phyloP scores from a whole-genome alignment of 2,113 vertebrate species.

The Cinclus mexicanus region DNA sequence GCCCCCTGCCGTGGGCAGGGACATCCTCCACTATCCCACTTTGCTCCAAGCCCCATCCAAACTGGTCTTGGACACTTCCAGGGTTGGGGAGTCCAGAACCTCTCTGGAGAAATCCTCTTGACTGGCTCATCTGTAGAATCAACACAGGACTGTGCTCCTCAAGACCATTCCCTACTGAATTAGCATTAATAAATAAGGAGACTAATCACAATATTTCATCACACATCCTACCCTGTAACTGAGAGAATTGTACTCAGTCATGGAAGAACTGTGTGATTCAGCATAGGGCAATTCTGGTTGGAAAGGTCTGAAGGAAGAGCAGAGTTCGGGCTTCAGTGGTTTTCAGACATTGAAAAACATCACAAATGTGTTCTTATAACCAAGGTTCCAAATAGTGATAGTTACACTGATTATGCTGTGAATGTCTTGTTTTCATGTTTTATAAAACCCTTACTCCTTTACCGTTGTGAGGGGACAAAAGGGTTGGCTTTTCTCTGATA shows the following conservation, averaged over 20 bases:
- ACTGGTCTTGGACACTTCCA: neutral
- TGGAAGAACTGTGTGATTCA: neutral
- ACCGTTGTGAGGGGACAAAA: neutral
- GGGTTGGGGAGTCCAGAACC: neutral
- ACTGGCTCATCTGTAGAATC: neutral
- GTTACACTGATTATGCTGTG: conserved; percentile 1
- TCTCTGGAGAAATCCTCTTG: neutral
- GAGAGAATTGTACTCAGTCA: neutral
- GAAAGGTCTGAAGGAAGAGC: neutral
- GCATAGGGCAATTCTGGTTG: neutral
- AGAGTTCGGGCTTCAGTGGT: neutral
- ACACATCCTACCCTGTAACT: neutral
- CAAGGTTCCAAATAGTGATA: neutral
- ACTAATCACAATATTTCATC: neutral
- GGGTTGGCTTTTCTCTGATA: neutral
- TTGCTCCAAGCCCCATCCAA: neutral
- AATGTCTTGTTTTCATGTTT: conserved; percentile 8
- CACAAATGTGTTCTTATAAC: neutral
- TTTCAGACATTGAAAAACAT: conserved; percentile 3
- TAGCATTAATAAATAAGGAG: neutral
- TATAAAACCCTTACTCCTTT: neutral
- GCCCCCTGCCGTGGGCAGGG: neutral
- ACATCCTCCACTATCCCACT: neutral
- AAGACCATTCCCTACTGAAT: neutral
- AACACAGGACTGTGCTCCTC: neutral